A percentile compares a stretch with the other conserved stretches of the same genome.
Conservation (phyloP, 1,140 invertebrate species). For the Caenorhabditis briggsae region DNA sequence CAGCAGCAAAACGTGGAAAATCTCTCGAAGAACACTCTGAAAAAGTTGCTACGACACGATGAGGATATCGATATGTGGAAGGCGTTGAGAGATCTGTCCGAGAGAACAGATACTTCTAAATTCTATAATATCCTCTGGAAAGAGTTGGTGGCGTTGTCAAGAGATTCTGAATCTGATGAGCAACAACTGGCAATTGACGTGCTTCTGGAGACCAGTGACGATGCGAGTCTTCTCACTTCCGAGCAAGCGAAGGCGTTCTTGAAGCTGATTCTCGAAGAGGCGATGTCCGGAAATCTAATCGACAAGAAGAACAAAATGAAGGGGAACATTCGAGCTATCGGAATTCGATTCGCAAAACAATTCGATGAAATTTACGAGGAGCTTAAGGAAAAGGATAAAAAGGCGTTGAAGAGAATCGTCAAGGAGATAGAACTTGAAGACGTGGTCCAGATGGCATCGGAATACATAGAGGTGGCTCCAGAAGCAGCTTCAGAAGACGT, state of each 20-base stretch:
- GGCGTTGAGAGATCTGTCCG: slow-evolving; percentile 27
- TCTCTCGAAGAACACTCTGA: slow-evolving; percentile 59
- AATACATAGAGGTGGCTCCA: neutral
- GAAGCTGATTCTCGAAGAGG: slow-evolving; percentile 47
- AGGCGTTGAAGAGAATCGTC: slow-evolving; percentile 20
- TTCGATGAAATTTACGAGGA: slow-evolving; percentile 54
- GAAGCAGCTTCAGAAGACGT: neutral
- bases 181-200: neutral
- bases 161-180: slow-evolving; percentile 7
- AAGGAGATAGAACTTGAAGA: slow-evolving; percentile 12
- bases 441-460: neutral
- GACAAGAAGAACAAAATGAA: slow-evolving; percentile 1
- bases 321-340: neutral
- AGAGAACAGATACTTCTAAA: slow-evolving; percentile 20
- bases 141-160: neutral
- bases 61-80: neutral
- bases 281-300: slow-evolving; percentile 24
- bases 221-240: neutral
- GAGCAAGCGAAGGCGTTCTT: neutral
- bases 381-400: slow-evolving; percentile 56
- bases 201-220: neutral
- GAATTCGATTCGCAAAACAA: slow-evolving; percentile 57
- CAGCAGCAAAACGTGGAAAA: slow-evolving; percentile 60
- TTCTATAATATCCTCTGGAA: slow-evolving; percentile 22
- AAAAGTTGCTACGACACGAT: slow-evolving; percentile 36